A percentile compares a stretch with the other conserved stretches of the same genome.
Conservation (phyloP, 2,888 invertebrate species). For the Drosophila helvetica region DNA sequence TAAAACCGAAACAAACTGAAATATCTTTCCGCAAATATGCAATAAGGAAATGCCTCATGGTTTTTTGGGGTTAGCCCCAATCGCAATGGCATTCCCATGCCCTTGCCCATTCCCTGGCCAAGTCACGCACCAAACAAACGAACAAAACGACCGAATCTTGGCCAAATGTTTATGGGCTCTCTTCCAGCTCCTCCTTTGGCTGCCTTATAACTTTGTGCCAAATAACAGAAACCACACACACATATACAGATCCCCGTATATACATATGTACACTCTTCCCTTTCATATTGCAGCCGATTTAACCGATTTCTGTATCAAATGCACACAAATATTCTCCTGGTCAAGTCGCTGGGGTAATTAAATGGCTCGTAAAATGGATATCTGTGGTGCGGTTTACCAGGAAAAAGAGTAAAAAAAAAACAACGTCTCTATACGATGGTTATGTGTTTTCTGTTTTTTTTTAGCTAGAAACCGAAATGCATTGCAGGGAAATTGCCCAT, state of each 20-base stretch:
- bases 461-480: conserved; percentile 46
- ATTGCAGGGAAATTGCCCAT: conserved; percentile 38
- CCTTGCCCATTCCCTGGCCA: background rate
- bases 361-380: conserved; percentile 53
- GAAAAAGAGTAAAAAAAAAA: conserved; percentile 30
- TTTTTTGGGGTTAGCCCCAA: conserved; percentile 3
- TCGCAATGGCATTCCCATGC: too few relatives aligned
- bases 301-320: conserved; percentile 10
- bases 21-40: conserved; percentile 28
- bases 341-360: conserved; percentile 49
- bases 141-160: conserved; percentile 16
- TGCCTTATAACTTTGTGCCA: conserved; percentile 30
- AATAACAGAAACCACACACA: conserved; percentile 10
- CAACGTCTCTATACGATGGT: conserved; percentile 16
- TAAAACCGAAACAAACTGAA: background rate
- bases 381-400: conserved; percentile 45
- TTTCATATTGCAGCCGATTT: conserved; percentile 13
- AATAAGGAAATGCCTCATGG: conserved; percentile 57
- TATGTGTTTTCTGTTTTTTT: conserved; percentile 15
- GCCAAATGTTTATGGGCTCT: conserved; percentile 36
- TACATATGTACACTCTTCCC: background rate
- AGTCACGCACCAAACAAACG: conserved; percentile 28
- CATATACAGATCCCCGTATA: background rate
- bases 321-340: conserved; percentile 4
- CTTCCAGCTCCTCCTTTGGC: background rate